phyloP scores from a whole-genome alignment of 2,113 vertebrate genomes.

The Tragelaphus buxtoni region DNA sequence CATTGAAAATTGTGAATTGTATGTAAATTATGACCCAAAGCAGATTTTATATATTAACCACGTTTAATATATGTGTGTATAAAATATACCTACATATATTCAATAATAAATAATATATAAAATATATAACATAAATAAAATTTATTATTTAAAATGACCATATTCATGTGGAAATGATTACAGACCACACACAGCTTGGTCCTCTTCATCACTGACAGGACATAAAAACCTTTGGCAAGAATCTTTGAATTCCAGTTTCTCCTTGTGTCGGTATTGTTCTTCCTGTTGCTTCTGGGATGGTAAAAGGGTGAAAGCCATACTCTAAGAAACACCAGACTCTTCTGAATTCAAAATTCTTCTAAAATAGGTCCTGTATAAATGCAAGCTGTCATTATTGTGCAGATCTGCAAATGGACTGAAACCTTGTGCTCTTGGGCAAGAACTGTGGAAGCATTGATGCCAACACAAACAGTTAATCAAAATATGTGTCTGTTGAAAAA shows the following conservation, averaged over 20 bases:
- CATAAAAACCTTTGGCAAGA: not conserved
- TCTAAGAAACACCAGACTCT: not conserved
- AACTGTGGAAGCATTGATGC: not conserved
- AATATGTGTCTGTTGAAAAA: conserved; percentile 30
- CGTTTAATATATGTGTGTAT: rapidly evolving
- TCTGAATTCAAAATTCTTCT: not conserved
- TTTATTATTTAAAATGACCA: not conserved
- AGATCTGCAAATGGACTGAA: not conserved
- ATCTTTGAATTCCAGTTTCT: not conserved
- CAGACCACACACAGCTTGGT: not conserved
- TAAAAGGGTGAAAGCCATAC: not conserved
- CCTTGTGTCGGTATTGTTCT: not conserved
- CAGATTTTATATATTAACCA: not conserved
- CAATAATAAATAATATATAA: not conserved
- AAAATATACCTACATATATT: not conserved
- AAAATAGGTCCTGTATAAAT: not conserved
- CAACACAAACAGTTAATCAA: conserved; percentile 26
- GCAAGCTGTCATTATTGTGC: not conserved
- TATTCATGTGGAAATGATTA: not conserved
- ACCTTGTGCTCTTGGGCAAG: not conserved
- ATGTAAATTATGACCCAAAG: not conserved
- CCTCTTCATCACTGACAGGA: not conserved
- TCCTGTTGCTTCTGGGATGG: not conserved
- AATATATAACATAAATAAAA: not conserved
- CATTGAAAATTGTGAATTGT: not conserved